A percentile compares a stretch with the other conserved stretches of the same genome.
These are phyloP conservation scores for Thereva nobilitata DNA, from an alignment of 2,888 invertebrate genomes.

Conservation along the genomic window DNA sequence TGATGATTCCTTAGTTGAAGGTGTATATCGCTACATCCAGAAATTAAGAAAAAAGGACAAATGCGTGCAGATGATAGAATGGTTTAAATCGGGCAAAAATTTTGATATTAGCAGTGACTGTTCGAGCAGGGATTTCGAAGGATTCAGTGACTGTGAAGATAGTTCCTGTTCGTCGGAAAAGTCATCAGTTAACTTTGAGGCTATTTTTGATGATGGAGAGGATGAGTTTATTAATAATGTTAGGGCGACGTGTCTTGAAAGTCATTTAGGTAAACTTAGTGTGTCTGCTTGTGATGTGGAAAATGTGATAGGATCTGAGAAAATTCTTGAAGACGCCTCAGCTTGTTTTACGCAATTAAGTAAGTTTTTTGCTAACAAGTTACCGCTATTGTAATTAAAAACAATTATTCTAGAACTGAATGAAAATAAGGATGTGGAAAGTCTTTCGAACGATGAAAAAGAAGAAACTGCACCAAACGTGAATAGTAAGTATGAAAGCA, in stretches of 20 bases:
- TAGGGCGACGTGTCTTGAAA: neutral
- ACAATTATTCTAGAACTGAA: too few relatives aligned
- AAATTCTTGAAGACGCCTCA: too few relatives aligned
- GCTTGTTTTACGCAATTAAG: too few relatives aligned
- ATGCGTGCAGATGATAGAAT: conserved; percentile 4
- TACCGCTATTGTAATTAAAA: too few relatives aligned
- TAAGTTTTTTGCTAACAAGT: too few relatives aligned
- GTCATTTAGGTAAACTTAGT: neutral
- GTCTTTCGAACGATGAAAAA: too few relatives aligned
- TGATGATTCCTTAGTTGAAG: conserved; percentile 10
- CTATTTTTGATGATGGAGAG: conserved; percentile 20
- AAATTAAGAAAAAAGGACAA: conserved; percentile 20
- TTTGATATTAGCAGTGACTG: conserved; percentile 1
- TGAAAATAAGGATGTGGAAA: too few relatives aligned
- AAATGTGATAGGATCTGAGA: too few relatives aligned
- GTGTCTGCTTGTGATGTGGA: too few relatives aligned
- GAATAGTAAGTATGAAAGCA: too few relatives aligned
- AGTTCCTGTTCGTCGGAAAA: neutral
- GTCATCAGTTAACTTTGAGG: neutral
- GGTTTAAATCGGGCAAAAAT: conserved; percentile 23
- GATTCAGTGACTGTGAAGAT: conserved; percentile 14
- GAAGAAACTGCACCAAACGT: too few relatives aligned
- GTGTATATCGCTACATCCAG: conserved; percentile 25
- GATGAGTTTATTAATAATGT: neutral
- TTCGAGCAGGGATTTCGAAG: conserved; percentile 21